Evolutionary conservation across 2,797 vertebrate species (phyloP).

Genomic region (Liparis tanakae): DNA sequence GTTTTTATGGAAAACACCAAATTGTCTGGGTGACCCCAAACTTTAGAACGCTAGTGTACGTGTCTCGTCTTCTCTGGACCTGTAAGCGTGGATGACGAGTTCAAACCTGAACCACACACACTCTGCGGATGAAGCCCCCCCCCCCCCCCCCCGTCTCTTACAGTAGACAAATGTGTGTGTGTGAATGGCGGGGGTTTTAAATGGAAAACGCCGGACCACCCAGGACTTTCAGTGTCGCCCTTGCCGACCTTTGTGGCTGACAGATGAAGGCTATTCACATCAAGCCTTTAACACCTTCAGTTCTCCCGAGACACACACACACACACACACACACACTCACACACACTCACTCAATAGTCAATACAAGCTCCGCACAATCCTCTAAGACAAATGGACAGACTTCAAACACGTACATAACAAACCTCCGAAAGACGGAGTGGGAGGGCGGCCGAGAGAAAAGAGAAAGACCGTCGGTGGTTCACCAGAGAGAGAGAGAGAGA

Average conservation of each 20-base stretch:
- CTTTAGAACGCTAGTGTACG: too few species aligned
- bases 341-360: constrained; percentile 64
- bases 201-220: constrained; percentile 74
- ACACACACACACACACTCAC: constrained; percentile 22
- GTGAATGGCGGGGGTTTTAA: constrained; percentile 71
- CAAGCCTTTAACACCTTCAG: constrained; percentile 76
- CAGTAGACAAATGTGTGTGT: constrained; percentile 67
- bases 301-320: constrained; percentile 35
- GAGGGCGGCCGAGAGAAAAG: constrained; percentile 50
- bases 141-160: constrained; percentile 59
- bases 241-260: constrained; percentile 69
- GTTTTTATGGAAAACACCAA: too few species aligned
- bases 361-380: constrained; percentile 74
- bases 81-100: constrained; percentile 4
- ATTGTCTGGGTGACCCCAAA: too few species aligned
- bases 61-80: constrained; percentile 9
- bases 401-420: constrained; percentile 77
- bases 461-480: constrained; percentile 63
- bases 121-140: background rate
- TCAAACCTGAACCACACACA: constrained; percentile 8
- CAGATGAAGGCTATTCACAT: constrained; percentile 79
- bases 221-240: constrained; percentile 64
- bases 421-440: constrained; percentile 68
- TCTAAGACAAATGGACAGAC: constrained; percentile 80
- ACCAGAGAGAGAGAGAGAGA: constrained; percentile 53